Conservation (phyloP, 2,113 vertebrate species). For the Mastomys natalensis region DNA sequence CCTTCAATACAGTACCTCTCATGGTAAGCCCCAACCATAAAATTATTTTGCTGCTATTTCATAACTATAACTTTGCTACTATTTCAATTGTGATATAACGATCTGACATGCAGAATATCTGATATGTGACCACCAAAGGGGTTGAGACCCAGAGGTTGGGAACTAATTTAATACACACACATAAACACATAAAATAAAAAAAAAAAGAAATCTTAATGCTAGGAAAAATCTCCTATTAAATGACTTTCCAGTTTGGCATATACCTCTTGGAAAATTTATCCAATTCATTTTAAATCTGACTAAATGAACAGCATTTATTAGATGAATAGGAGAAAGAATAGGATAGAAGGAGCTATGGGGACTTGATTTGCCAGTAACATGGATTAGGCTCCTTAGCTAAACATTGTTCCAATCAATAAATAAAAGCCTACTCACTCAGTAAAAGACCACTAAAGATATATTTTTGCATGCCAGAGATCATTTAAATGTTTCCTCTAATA, state of each 20-base stretch:
- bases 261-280: background rate
- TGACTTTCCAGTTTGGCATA: background rate
- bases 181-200: background rate
- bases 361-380: background rate
- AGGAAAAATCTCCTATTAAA: background rate
- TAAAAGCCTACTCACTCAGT: background rate
- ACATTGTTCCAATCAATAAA: background rate
- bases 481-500: background rate
- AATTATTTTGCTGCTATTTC: background rate
- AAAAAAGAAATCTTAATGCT: background rate
- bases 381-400: background rate
- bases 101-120: background rate
- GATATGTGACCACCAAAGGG: background rate
- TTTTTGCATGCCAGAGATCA: background rate
- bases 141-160: background rate
- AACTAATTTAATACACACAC: background rate
- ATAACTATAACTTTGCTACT: background rate
- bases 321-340: background rate
- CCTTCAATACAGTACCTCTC: background rate
- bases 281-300: background rate
- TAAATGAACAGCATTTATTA: background rate
- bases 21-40: background rate
- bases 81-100: background rate
- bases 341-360: background rate
- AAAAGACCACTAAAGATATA: background rate